Conservation (phyloP, 2,113 vertebrate species). For the Leiothrix lutea region DNA sequence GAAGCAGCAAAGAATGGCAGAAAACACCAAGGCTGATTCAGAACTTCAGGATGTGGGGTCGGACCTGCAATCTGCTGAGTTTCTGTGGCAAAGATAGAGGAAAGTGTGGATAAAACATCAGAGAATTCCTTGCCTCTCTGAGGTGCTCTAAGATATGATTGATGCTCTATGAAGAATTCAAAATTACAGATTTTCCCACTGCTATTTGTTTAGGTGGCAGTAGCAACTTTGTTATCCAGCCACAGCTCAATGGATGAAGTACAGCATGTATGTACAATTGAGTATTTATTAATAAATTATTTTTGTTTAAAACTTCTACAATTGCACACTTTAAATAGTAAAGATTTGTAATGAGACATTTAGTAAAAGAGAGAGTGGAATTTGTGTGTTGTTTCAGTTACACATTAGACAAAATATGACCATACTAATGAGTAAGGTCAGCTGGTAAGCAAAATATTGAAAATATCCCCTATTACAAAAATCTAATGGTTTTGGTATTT, state of each 20-base stretch:
- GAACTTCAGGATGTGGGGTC: not conserved
- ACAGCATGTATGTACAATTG: not conserved
- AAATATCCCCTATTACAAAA: not conserved
- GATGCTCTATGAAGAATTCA: not conserved
- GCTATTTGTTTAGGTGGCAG: not conserved
- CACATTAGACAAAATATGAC: not conserved
- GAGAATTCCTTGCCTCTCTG: not conserved
- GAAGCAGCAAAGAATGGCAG: not conserved
- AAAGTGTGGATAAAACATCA: not conserved
- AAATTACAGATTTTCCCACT: not conserved
- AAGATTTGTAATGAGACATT: not conserved
- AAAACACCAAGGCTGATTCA: not conserved
- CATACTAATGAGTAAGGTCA: not conserved
- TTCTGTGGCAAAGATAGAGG: not conserved
- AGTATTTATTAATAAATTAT: not conserved
- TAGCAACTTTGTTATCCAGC: not conserved
- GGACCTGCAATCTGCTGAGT: not conserved
- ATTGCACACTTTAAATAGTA: not conserved
- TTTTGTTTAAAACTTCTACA: not conserved
- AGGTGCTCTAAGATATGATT: not conserved
- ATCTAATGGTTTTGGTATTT: not conserved
- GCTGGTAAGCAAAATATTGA: not conserved
- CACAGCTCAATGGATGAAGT: not conserved
- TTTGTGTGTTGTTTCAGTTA: not conserved
- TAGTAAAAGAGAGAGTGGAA: not conserved